These are phyloP conservation scores for Oncorhynchus kisutch DNA, from an alignment of 2,113 vertebrate species.

Conservation along the genomic window DNA sequence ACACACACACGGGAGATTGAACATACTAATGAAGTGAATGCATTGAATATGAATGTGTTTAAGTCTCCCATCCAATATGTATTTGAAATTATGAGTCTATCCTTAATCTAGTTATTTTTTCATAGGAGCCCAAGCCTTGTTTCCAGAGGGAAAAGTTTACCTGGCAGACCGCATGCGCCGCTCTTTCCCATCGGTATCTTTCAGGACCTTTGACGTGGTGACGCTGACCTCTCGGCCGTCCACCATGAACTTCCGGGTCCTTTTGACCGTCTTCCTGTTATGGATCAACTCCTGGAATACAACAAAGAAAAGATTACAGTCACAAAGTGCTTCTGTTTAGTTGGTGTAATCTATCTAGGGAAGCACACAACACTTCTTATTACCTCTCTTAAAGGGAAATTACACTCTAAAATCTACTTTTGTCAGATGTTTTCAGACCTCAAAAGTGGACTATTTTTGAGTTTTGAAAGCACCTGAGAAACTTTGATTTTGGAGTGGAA, in stretches of 20 bases:
- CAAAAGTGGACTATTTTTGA: too few relatives aligned
- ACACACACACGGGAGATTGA: too few relatives aligned
- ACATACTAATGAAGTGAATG: too few relatives aligned
- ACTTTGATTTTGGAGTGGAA: too few relatives aligned
- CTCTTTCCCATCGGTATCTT: slow-evolving; percentile 34
- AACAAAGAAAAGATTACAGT: background rate
- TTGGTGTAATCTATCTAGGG: too few relatives aligned
- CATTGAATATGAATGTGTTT: background rate
- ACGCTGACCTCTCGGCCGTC: slow-evolving; percentile 69
- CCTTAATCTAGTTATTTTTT: too few relatives aligned
- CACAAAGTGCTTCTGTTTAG: too few relatives aligned
- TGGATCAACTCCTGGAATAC: slow-evolving; percentile 30
- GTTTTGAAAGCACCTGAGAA: too few relatives aligned
- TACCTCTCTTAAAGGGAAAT: too few relatives aligned
- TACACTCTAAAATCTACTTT: slow-evolving; percentile 28
- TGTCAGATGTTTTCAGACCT: background rate
- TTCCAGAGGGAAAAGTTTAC: slow-evolving; percentile 31
- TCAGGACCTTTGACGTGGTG: slow-evolving; percentile 55
- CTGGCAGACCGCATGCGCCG: slow-evolving; percentile 61
- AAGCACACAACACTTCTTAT: too few relatives aligned
- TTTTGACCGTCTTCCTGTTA: slow-evolving; percentile 49
- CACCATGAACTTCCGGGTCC: slow-evolving; percentile 63
- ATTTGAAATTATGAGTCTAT: too few relatives aligned
- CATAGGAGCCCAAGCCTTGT: background rate
- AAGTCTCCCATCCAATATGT: background rate